Evolutionary conservation across 2,797 vertebrate genomes (phyloP), one percentile per base, ranked within the genome.

Genomic region (Liasis olivaceus): DNA sequence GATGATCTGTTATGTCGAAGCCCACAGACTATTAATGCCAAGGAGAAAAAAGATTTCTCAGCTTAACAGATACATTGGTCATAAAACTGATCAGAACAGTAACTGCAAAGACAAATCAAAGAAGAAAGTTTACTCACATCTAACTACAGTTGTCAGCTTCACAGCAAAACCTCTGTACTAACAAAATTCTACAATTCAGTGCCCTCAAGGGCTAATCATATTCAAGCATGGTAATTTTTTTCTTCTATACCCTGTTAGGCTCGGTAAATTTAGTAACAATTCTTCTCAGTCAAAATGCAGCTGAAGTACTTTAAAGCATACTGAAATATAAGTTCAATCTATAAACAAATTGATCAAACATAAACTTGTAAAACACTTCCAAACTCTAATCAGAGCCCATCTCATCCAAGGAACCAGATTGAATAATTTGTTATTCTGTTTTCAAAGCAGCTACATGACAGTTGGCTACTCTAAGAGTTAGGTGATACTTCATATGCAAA

Each of bases 11-110:
- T 97, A 93, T 97, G 94, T 60, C 96, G 95, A 77, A 94, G 94
- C 81, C 98, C 97, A 89, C 97, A 98, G 94, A 97, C 97, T 98
- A 95, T 90, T 90, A 93, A 92, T 95, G 36, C 24, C 28, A 90
- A 77, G 2, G 51, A 17, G 4, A 66, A 54, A 42, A 47, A 63
- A 47, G 6, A 59, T 0, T 4, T 87, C 15, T 62, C 89, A 81
- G 36, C 0, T 92, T 54, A 59, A 15, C 28, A 86, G 85, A 47
- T 6, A 5, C 3, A n/a, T 14, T n/a, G 31, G n/a, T 42, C 51
- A 59, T 85, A 31, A 66, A 64, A 86, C 42, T 36, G 47, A 47
- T 85, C 15, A n/a, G 62, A 20, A 12, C 15, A 22, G 4, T 20
- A 24, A 47, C 22, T 14, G 5, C 42, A n/a, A 14, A 64, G 47